phyloP scores from a whole-genome alignment of 2,797 vertebrate species.

The Dendrocincla fuliginosa region DNA sequence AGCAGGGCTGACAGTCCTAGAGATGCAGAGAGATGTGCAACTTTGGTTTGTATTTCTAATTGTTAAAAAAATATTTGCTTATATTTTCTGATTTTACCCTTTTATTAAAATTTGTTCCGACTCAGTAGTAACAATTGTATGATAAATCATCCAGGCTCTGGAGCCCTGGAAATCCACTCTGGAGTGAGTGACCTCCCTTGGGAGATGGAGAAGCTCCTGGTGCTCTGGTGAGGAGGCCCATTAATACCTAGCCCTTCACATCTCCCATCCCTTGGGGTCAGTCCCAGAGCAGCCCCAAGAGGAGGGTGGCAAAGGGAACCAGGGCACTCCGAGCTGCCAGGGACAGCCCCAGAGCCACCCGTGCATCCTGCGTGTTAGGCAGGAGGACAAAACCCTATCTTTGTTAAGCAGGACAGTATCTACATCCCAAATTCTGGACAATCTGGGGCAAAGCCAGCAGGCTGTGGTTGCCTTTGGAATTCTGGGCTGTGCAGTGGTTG shows the following conservation, averaged over 20 bases:
- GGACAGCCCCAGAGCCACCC: accelerated
- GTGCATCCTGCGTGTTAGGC: accelerated
- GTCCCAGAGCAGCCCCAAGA: neutral
- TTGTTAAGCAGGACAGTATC: neutral
- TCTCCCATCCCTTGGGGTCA: accelerated
- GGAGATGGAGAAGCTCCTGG: neutral
- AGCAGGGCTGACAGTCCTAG: neutral
- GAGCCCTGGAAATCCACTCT: neutral
- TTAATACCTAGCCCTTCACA: accelerated
- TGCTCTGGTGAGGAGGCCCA: accelerated
- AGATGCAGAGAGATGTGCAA: accelerated
- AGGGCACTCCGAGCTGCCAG: neutral
- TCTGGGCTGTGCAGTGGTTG: neutral
- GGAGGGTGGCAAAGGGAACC: neutral
- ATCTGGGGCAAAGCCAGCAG: neutral
- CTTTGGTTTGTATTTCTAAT: neutral
- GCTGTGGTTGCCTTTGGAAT: accelerated
- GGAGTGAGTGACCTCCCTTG: neutral
- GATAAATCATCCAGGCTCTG: neutral
- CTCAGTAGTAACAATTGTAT: neutral
- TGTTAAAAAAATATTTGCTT: neutral
- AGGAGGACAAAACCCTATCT: neutral
- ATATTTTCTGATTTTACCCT: accelerated
- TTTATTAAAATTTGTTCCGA: neutral
- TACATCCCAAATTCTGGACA: neutral